Base-by-base conservation (phyloP, 1,140 invertebrate species). In the Rhopalosiphum padi region DNA sequence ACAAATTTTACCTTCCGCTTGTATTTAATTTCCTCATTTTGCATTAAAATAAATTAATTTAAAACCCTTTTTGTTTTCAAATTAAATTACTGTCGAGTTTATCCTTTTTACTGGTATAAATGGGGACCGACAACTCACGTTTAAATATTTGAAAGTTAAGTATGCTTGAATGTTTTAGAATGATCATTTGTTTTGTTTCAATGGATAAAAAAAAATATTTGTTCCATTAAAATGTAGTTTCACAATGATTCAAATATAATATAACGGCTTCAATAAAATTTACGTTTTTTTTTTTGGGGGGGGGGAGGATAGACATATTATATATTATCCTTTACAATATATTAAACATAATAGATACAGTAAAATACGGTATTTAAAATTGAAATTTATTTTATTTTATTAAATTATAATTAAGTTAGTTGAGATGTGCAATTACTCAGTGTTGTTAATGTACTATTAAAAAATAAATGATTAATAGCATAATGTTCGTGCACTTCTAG, bases 21-120 rank as follows among this genome's bases (percentile, higher is more conserved):
- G 60, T 77, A 77, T 77, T 77, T 77, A 77, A 77, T 77, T 77
- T 77, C 60, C 60, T 77, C 60, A 18, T 77, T 77, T 77, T 77
- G 30, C n/a, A 77, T 77, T 77, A 77, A 77, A 77, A 77, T n/a
- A 77, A 77, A 77, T 77, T 77, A 77, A 77, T 77, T n/a, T 77
- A 18, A 77, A 77, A n/a, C 60, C 60, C 60, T 77, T 77, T 77
- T 77, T 77, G 60, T 77, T 77, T 77, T 77, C 30, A 77, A 77
- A 77, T 77, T 77, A 77, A 77, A 77, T 77, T 77, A 77, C 60
- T 77, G 60, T 77, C 60, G 60, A 77, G 30, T 35, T n/a, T 77
- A 77, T n/a, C 60, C 60, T 77, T 77, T 77, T 77, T 77, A 77
- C 60, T 18, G 30, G 60, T n/a, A 77, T 68, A n/a, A 77, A 77